These are phyloP conservation scores for Paratilapia polleni DNA, from an alignment of 2,113 vertebrate species.

Conservation along the genomic window DNA sequence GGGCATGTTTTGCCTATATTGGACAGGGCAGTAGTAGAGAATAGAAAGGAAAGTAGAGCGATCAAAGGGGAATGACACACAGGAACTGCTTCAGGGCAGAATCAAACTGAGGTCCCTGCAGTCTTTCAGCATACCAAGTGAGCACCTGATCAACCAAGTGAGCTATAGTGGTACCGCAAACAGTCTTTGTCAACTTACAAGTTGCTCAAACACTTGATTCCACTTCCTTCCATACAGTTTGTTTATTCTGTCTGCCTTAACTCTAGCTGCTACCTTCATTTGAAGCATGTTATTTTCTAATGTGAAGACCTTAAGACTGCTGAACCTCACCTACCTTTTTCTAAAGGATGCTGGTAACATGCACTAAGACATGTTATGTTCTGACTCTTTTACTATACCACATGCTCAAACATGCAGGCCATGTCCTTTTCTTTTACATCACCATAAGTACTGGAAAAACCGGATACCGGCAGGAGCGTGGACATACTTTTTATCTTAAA, in stretches of 20 bases:
- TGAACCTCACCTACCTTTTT: background rate
- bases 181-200: too few relatives aligned
- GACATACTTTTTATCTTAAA: background rate
- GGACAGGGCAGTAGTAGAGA: background rate
- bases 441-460: background rate
- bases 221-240: background rate
- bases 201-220: too few relatives aligned
- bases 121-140: too few relatives aligned
- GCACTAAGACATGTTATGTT: background rate
- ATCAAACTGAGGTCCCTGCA: too few relatives aligned
- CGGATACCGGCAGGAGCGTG: background rate
- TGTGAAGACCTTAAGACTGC: background rate
- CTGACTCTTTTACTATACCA: background rate
- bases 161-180: too few relatives aligned
- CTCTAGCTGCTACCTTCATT: background rate
- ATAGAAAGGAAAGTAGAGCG: background rate
- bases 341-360: background rate
- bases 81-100: too few relatives aligned
- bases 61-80: background rate
- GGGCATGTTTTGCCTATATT: too few relatives aligned
- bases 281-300: background rate
- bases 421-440: background rate
- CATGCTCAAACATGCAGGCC: conserved; percentile 41
- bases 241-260: background rate
- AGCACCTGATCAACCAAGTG: too few relatives aligned